These are phyloP conservation scores for Tigriopus californicus DNA, from an alignment of 2,888 invertebrate genomes.

Conservation along the genomic window DNA sequence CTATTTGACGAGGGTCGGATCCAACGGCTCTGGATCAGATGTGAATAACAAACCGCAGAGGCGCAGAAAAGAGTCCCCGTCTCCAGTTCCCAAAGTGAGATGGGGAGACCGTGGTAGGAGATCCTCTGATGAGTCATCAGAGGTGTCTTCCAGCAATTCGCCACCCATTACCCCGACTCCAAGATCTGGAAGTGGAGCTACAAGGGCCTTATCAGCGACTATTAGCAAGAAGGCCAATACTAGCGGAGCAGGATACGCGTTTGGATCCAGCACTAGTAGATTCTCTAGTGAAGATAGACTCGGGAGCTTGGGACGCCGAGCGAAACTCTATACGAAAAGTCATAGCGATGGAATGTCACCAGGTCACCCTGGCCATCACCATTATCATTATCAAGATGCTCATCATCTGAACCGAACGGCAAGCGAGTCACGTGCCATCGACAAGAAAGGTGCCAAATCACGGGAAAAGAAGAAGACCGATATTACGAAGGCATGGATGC, in stretches of 20 bases:
- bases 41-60: no score
- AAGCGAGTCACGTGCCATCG: not conserved
- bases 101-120: not conserved
- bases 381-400: no score
- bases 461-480: not conserved
- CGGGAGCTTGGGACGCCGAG: not conserved
- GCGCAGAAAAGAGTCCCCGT: not conserved
- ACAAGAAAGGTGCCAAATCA: not conserved
- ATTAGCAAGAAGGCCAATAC: no score
- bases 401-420: not conserved
- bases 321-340: not conserved
- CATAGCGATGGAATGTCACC: not conserved
- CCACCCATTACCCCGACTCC: not conserved
- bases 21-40: no score
- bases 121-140: not conserved
- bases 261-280: constrained; percentile 5
- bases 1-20: not conserved
- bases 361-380: no score
- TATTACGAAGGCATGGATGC: constrained; percentile 2
- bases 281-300: not conserved
- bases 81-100: not conserved
- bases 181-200: not conserved
- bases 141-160: not conserved
- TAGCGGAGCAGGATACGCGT: not conserved
- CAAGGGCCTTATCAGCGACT: no score